phyloP scores from a whole-genome alignment of 2,113 vertebrate species.

The Poicephalus gulielmi region DNA sequence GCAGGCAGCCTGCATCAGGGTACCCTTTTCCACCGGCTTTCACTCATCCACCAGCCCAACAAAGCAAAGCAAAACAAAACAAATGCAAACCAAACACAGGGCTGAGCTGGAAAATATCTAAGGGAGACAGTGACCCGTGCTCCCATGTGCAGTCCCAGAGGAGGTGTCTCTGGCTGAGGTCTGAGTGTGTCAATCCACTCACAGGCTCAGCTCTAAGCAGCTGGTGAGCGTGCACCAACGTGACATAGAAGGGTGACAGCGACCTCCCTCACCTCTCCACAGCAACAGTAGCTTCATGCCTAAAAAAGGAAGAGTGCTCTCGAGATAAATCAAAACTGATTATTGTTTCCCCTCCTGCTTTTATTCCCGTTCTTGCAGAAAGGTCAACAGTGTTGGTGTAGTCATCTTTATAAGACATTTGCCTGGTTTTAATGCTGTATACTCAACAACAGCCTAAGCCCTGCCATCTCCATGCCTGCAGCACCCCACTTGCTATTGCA shows the following conservation, averaged over 20 bases:
- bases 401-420: slow-evolving; percentile 35
- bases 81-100: not conserved
- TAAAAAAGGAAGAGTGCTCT: not conserved
- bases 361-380: slow-evolving; percentile 38
- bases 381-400: not conserved
- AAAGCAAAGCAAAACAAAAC: not conserved
- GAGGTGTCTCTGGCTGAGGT: not conserved
- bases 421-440: not conserved
- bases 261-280: not conserved
- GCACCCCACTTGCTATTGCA: not conserved
- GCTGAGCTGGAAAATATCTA: not conserved
- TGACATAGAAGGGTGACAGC: not conserved
- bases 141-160: not conserved
- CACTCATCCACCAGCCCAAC: not conserved
- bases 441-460: slow-evolving; percentile 16
- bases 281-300: not conserved
- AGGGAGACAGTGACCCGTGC: not conserved
- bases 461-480: not conserved
- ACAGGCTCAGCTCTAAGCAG: not conserved
- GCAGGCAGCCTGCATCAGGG: not conserved
- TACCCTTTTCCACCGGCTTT: not conserved
- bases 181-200: not conserved
- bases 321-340: slow-evolving; percentile 15
- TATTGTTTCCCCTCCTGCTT: not conserved
- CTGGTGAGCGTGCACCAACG: not conserved